A percentile compares a stretch with the other conserved stretches of the same genome.
Evolutionary conservation across 2,797 vertebrate species (phyloP).

Genomic region (Channallabes apus): DNA sequence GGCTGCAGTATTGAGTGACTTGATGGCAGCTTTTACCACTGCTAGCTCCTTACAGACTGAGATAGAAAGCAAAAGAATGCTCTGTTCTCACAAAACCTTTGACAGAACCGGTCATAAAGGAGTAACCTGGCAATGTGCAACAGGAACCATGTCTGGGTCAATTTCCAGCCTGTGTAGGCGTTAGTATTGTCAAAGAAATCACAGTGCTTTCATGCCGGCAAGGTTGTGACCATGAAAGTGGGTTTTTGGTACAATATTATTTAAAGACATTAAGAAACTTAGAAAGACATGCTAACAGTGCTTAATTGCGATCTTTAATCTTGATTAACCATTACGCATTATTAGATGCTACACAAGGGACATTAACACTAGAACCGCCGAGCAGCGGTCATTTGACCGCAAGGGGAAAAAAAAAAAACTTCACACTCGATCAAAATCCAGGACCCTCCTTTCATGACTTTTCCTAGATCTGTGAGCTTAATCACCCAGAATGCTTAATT

Average conservation of each 20-base stretch:
- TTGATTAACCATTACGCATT: neutral
- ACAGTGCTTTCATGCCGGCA: constrained; percentile 4
- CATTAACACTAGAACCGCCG: too few relatives aligned
- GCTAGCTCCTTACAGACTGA: constrained; percentile 14
- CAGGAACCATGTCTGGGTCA: constrained; percentile 11
- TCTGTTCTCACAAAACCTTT: constrained; percentile 29
- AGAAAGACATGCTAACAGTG: neutral
- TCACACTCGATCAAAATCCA: too few relatives aligned
- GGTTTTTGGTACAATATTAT: constrained; percentile 4
- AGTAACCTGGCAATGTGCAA: constrained; percentile 28
- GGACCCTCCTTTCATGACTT: too few relatives aligned
- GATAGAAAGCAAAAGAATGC: constrained; percentile 23
- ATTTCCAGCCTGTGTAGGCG: constrained; percentile 26
- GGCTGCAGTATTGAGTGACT: constrained; percentile 29
- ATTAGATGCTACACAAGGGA: neutral
- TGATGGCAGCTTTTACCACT: constrained; percentile 5
- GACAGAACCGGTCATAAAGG: constrained; percentile 26
- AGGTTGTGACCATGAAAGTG: constrained; percentile 12
- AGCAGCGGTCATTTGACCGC: too few relatives aligned
- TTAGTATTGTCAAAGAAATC: constrained; percentile 17
- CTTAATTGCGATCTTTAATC: neutral
- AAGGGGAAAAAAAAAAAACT: too few relatives aligned
- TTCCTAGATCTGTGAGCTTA: too few relatives aligned
- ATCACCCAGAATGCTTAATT: too few relatives aligned
- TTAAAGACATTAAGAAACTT: neutral